Evolutionary conservation across 2,113 vertebrate genomes (phyloP), one percentile per base, ranked within the genome.

Genomic region (Chloroceryle aenea): DNA sequence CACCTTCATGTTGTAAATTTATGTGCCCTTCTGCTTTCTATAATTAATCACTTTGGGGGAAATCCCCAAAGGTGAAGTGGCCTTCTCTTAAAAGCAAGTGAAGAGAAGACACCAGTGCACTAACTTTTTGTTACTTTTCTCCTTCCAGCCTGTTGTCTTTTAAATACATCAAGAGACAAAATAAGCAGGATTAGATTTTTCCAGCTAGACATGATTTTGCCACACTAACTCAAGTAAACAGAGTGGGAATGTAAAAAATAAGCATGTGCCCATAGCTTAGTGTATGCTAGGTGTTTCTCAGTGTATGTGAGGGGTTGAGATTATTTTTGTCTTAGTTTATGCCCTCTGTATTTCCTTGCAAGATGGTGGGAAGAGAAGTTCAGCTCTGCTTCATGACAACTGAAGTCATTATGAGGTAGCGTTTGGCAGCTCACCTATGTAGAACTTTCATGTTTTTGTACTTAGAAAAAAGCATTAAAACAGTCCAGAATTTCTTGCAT

Each of bases 301-400:
- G 36, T 16, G 27, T 30, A 45, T 27, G 18, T 21, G 62, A 72
- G 14, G 16, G 23, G 7, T 13, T 66, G 50, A 58, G 55, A 27
- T 76, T 30, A 25, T 38, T 66, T 62, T 87, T 81, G 34, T 29
- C 16, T 38, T 40, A 10, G 16, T 50, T 71, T 73, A 10, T 71
- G 40, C 32, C 20, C 38, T 40, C 43, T 72, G 11, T 26, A 36
- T 32, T 64, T 68, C 21, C 27, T 63, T 72, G 47, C 21, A 73
- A 73, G 63, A 50, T 32, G 52, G 27, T 38, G 20, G 53, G 38
- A 14, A 69, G 42, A 78, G 17, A 29, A 42, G 22, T 73, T 79
- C n/a, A 30, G 38, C 14, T 27, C 55, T 1, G 2, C 40, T 74
- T 66, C 0, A 1, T 14, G 47, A 61, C 47, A 61, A 6, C 34